Percentiles rank a stretch among this genome's conserved stretches.
These are phyloP conservation scores for Daubentonia madagascariensis DNA, from an alignment of 2,113 vertebrate genomes.

Conservation along the genomic window DNA sequence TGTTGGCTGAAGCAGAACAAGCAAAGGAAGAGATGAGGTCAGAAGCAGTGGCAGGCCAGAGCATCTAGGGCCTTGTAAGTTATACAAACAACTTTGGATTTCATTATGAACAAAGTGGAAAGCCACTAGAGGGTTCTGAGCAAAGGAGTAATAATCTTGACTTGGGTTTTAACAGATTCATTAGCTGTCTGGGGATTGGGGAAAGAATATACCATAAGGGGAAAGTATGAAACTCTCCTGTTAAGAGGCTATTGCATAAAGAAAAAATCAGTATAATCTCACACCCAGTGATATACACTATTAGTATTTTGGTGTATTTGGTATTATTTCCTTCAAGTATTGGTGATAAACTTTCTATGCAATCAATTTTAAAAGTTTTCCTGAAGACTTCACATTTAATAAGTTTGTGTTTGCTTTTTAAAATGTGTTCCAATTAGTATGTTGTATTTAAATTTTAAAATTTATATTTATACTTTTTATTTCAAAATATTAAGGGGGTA, in stretches of 20 bases:
- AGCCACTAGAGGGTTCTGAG: background rate
- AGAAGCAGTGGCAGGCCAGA: background rate
- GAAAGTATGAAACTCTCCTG: background rate
- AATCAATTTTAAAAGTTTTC: background rate
- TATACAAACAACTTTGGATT: background rate
- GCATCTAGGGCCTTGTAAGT: background rate
- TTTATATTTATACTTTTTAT: too few species aligned
- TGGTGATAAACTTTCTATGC: background rate
- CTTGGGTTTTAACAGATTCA: background rate
- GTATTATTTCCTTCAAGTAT: background rate
- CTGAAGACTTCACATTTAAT: background rate
- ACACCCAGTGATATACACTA: background rate
- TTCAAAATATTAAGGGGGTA: too few species aligned
- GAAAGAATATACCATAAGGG: background rate
- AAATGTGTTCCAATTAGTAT: background rate
- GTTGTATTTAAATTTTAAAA: too few species aligned
- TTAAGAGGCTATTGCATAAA: background rate
- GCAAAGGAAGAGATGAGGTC: background rate
- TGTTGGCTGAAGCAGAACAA: background rate
- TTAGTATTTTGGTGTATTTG: background rate
- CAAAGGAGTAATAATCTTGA: background rate
- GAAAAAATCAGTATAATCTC: background rate
- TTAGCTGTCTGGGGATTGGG: background rate
- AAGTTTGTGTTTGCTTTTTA: background rate
- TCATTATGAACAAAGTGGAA: background rate